Percentiles rank a stretch among this genome's conserved stretches.
Conservation (phyloP, 2,113 vertebrate genomes). For the Phalacrocorax aristotelis region DNA sequence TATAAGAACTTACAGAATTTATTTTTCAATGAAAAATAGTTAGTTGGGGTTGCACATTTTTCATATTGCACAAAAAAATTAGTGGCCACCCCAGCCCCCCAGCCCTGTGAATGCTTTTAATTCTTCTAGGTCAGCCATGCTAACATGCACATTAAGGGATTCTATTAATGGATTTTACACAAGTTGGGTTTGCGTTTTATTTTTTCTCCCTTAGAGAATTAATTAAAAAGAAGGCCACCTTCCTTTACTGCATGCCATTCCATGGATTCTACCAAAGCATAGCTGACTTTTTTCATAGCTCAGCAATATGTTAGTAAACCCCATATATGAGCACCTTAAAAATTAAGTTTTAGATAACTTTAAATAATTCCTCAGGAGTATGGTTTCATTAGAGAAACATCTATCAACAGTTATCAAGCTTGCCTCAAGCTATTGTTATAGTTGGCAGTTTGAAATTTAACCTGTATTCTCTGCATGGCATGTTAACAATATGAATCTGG, state of each 20-base stretch:
- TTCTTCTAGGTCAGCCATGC: background rate
- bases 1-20: background rate
- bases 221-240: background rate
- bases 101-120: background rate
- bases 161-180: background rate
- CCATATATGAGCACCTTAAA: background rate
- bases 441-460: background rate
- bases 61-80: background rate
- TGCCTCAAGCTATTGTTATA: background rate
- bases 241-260: background rate
- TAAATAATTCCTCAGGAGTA: background rate
- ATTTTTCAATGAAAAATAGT: background rate
- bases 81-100: too few relatives aligned
- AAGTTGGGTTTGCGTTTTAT: background rate
- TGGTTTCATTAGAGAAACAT: background rate
- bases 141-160: background rate
- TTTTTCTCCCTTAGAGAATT: background rate
- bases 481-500: background rate
- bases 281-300: background rate
- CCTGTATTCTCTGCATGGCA: background rate
- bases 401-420: background rate
- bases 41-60: background rate
- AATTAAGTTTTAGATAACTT: background rate
- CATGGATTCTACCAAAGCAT: background rate
- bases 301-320: background rate